phyloP scores from a whole-genome alignment of 2,888 invertebrate genomes.

The Lycia hirtaria region DNA sequence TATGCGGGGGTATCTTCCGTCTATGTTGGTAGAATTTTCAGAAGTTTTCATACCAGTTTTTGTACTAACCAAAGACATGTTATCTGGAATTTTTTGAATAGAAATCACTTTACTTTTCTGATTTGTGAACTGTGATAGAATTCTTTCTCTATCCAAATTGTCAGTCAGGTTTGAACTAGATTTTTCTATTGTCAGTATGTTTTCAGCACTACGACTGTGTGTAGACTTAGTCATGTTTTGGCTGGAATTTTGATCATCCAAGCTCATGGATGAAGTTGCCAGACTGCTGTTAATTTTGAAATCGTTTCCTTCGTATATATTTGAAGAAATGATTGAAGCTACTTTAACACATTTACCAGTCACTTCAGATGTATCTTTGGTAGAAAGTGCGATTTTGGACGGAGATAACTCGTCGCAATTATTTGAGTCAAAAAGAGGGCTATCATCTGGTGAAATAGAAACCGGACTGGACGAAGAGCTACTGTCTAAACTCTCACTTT shows the following conservation, averaged over 20 bases:
- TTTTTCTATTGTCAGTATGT: constrained; percentile 55
- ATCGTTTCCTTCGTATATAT: constrained; percentile 10
- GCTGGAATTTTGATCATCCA: constrained; percentile 55
- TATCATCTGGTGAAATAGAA: constrained; percentile 50
- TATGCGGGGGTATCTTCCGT: constrained; percentile 60
- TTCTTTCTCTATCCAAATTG: constrained; percentile 63
- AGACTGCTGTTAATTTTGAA: constrained; percentile 47
- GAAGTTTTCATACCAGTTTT: constrained; percentile 50
- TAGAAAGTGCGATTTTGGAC: constrained; percentile 36
- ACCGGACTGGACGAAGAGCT: constrained; percentile 47
- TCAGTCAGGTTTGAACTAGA: constrained; percentile 44
- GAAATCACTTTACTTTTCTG: constrained; percentile 69
- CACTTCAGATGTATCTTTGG: constrained; percentile 44
- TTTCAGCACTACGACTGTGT: constrained; percentile 72
- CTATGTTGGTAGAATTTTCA: constrained; percentile 49
- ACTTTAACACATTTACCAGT: constrained; percentile 27
- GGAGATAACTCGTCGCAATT: constrained; percentile 42
- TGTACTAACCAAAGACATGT: background rate
- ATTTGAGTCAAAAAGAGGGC: constrained; percentile 39
- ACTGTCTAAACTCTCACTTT: constrained; percentile 35
- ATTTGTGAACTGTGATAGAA: constrained; percentile 63
- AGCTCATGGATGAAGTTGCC: constrained; percentile 66
- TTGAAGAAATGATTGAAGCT: constrained; percentile 23
- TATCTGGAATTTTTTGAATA: constrained; percentile 61
- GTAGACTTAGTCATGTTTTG: constrained; percentile 53